A percentile compares a stretch with the other conserved stretches of the same genome.
Evolutionary conservation across 2,113 vertebrate species (phyloP).

Genomic region (Excalfactoria chinensis): DNA sequence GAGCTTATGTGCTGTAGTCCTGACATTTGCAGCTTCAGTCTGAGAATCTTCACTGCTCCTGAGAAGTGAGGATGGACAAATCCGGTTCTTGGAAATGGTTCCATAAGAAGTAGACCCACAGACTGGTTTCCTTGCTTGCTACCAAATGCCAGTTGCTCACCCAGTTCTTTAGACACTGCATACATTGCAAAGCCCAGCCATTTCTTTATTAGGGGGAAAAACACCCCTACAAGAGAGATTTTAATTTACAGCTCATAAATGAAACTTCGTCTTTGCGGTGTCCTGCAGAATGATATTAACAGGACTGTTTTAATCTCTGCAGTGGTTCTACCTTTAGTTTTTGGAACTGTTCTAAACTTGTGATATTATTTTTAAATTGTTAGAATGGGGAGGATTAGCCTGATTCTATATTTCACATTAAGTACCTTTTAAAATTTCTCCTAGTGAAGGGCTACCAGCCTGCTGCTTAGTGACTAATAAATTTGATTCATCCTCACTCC

Average conservation of each 20-base stretch:
- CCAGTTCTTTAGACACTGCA: neutral
- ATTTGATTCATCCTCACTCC: conserved; percentile 71
- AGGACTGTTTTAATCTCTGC: conserved; percentile 7
- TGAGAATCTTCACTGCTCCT: neutral
- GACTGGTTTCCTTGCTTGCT: neutral
- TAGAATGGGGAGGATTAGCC: conserved; percentile 22
- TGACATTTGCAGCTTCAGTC: neutral
- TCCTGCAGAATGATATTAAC: neutral
- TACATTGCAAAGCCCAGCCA: neutral
- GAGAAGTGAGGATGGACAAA: neutral
- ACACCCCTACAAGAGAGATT: neutral
- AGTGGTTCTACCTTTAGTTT: conserved; percentile 44
- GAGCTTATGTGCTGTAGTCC: neutral
- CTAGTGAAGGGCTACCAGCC: conserved; percentile 64
- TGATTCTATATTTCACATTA: conserved; percentile 20
- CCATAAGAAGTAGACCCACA: neutral
- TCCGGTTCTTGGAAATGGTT: neutral
- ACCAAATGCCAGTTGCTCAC: neutral
- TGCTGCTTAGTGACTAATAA: conserved; percentile 77
- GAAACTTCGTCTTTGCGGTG: neutral
- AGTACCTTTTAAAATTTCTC: conserved; percentile 56
- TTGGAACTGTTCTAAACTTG: conserved; percentile 2
- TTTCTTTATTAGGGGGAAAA: conserved; percentile 17
- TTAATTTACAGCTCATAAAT: conserved; percentile 20
- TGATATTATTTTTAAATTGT: conserved; percentile 10